Evolutionary conservation across 1,140 invertebrate species (phyloP).

Genomic region (Drosophila oshimai): DNA sequence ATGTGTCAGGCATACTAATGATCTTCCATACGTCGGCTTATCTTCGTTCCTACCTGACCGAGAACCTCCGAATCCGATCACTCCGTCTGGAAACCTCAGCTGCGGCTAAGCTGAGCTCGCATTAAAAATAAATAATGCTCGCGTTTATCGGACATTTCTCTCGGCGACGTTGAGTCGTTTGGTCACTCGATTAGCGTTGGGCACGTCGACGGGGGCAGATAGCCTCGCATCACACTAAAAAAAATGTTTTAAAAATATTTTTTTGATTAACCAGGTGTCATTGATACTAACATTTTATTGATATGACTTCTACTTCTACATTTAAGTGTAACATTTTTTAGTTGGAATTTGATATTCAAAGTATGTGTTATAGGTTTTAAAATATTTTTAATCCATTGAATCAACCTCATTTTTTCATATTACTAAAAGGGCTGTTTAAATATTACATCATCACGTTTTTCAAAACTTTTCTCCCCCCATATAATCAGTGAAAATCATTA

Average conservation of each 20-base stretch:
- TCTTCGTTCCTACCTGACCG: constrained; percentile 8
- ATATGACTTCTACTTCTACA: too few relatives aligned
- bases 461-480: too few relatives aligned
- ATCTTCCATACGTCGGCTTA: constrained; percentile 21
- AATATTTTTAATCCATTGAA: too few relatives aligned
- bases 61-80: neutral
- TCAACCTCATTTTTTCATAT: too few relatives aligned
- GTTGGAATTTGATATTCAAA: too few relatives aligned
- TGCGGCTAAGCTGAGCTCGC: constrained; percentile 11
- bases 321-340: too few relatives aligned
- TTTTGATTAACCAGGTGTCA: neutral
- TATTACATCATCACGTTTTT: too few relatives aligned
- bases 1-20: constrained; percentile 68
- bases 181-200: constrained; percentile 22
- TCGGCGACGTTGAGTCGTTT: neutral
- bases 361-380: too few relatives aligned
- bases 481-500: too few relatives aligned
- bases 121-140: constrained; percentile 58
- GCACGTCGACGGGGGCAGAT: constrained; percentile 31
- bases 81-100: neutral
- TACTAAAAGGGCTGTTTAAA: too few relatives aligned
- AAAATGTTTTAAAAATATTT: neutral
- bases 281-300: too few relatives aligned
- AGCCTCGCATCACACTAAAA: neutral
- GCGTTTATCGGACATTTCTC: constrained; percentile 45